A percentile compares a stretch with the other conserved stretches of the same genome.
Conservation (phyloP, 2,797 vertebrate genomes). For the Tragelaphus oryx region DNA sequence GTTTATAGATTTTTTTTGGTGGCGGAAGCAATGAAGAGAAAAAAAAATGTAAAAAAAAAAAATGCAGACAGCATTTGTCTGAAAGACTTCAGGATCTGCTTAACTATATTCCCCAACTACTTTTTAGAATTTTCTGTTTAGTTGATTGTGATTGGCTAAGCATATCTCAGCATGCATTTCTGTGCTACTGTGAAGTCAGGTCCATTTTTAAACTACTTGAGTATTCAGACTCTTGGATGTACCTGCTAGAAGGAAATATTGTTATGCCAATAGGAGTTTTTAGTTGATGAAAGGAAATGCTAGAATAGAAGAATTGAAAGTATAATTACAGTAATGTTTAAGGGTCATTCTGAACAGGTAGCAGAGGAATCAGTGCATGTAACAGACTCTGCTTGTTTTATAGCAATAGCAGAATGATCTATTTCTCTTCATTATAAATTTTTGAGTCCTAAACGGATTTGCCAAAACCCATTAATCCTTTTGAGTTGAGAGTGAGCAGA, state of each 20-base stretch:
- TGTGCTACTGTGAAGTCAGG: background rate
- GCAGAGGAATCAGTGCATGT: background rate
- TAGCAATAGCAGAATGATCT: background rate
- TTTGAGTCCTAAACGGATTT: background rate
- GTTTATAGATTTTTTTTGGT: background rate
- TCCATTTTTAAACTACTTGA: background rate
- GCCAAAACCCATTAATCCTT: background rate
- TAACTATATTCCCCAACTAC: background rate
- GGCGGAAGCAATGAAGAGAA: background rate
- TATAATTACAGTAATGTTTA: background rate
- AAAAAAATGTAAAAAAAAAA: background rate
- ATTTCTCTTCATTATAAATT: background rate
- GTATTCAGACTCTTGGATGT: background rate
- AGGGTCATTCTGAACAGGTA: background rate
- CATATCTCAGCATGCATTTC: background rate
- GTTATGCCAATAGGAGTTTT: background rate
- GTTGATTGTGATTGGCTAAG: background rate
- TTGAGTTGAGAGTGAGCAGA: background rate
- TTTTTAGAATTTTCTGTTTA: background rate
- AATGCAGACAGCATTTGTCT: background rate
- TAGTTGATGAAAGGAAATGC: background rate
- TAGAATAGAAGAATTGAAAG: background rate
- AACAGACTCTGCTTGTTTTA: background rate
- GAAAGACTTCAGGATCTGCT: background rate
- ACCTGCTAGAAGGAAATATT: background rate